phyloP scores from a whole-genome alignment of 2,797 vertebrate species.

The Enteromius argenteus region DNA sequence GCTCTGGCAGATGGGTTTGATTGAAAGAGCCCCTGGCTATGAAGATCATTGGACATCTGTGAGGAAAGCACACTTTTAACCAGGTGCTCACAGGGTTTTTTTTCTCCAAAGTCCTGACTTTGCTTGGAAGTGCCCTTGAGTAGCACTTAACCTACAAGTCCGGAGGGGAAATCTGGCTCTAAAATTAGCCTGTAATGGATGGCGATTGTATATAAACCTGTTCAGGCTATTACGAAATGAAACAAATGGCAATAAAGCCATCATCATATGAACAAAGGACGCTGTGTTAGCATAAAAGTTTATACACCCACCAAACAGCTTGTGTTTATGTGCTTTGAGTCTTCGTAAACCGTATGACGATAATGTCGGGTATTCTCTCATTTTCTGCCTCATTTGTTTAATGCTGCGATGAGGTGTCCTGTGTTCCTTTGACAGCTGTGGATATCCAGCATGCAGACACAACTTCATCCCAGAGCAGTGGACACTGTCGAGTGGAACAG shows the following conservation, averaged over 20 bases:
- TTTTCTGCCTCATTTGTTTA: constrained; percentile 56
- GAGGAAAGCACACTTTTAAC: constrained; percentile 39
- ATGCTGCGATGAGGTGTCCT: constrained; percentile 33
- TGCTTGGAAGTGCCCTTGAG: constrained; percentile 52
- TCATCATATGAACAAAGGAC: neutral
- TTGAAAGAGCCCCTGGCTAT: constrained; percentile 49
- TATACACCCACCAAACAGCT: constrained; percentile 35
- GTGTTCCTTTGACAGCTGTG: constrained; percentile 51
- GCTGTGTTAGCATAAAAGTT: constrained; percentile 30
- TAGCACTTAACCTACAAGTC: constrained; percentile 46
- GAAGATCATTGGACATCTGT: constrained; percentile 49
- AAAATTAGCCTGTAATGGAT: constrained; percentile 49
- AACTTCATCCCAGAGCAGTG: constrained; percentile 27
- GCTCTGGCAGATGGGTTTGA: constrained; percentile 46
- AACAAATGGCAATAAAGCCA: constrained; percentile 15
- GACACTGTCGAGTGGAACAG: constrained; percentile 40
- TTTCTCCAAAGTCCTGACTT: constrained; percentile 32
- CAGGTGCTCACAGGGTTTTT: constrained; percentile 41
- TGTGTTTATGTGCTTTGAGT: constrained; percentile 34
- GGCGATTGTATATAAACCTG: constrained; percentile 9
- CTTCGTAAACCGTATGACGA: constrained; percentile 3
- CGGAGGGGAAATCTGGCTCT: constrained; percentile 3
- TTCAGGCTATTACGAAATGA: neutral
- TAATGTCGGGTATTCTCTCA: constrained; percentile 39
- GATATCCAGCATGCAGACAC: neutral